These are phyloP conservation scores for Porphyrio hochstetteri DNA, from an alignment of 2,113 vertebrate species.

Conservation along the genomic window DNA sequence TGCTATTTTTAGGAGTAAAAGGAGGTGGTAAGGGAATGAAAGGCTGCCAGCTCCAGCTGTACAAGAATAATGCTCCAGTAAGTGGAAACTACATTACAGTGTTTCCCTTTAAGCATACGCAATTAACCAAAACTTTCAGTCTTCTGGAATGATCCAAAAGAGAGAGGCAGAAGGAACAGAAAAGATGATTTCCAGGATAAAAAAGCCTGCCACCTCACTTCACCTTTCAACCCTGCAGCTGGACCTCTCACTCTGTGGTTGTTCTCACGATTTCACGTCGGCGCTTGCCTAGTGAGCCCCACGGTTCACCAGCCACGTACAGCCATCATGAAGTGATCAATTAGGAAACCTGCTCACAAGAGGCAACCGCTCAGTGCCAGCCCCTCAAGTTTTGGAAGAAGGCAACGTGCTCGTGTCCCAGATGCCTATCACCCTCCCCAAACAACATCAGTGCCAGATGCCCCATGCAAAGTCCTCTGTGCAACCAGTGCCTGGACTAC, in stretches of 20 bases:
- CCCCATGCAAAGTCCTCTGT: not conserved
- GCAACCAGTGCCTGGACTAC: not conserved
- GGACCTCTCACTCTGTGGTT: not conserved
- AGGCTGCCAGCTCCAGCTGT: slow-evolving; percentile 38
- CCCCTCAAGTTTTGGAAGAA: not conserved
- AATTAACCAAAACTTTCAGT: slow-evolving; percentile 31
- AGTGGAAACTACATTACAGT: slow-evolving; percentile 13
- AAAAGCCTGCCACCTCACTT: not conserved
- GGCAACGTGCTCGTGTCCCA: rapidly evolving
- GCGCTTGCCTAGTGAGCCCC: not conserved
- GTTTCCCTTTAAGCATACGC: slow-evolving; percentile 8
- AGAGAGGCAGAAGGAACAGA: not conserved
- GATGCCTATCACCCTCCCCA: not conserved
- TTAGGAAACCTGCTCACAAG: not conserved
- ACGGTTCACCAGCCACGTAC: rapidly evolving
- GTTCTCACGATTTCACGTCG: not conserved
- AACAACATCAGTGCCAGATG: rapidly evolving
- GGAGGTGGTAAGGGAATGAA: slow-evolving; percentile 31
- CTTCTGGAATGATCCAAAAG: slow-evolving; percentile 25
- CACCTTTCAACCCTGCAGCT: not conserved
- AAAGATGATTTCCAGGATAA: not conserved
- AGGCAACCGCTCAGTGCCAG: not conserved
- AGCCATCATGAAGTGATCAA: not conserved
- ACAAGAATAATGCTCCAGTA: slow-evolving; percentile 16
- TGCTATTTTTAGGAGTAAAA: slow-evolving; percentile 43